Evolutionary conservation across 1,140 invertebrate genomes (phyloP).

Genomic region (Platyura marginata): DNA sequence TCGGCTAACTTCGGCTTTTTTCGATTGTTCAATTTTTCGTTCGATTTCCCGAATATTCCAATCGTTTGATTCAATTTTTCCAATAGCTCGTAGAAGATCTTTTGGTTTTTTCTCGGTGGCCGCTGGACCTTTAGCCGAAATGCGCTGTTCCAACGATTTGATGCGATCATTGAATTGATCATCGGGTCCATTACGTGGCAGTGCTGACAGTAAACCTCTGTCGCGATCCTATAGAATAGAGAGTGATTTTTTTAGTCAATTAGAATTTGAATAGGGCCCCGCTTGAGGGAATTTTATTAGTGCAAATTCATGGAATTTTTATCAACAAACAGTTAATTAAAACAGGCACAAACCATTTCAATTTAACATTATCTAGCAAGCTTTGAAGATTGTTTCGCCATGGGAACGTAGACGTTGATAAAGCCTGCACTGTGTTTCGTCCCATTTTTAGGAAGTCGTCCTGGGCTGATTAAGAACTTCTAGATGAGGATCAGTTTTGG

Average conservation of each 20-base stretch:
- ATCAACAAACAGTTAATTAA: too few species aligned
- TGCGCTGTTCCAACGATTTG: slow-evolving; percentile 42
- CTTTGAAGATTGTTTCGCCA: too few species aligned
- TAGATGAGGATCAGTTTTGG: too few species aligned
- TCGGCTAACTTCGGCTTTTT: slow-evolving; percentile 37
- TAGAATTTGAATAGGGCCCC: too few species aligned
- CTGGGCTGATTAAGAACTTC: too few species aligned
- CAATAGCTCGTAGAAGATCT: slow-evolving; percentile 70
- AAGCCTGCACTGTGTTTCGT: too few species aligned
- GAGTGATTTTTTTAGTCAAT: background rate
- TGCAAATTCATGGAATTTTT: too few species aligned
- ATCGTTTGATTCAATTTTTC: slow-evolving; percentile 76
- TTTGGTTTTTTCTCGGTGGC: slow-evolving; percentile 59
- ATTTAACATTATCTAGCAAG: too few species aligned
- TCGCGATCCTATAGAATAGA: slow-evolving; percentile 41
- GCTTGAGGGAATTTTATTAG: too few species aligned
- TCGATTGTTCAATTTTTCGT: slow-evolving; percentile 74
- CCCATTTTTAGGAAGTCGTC: too few species aligned
- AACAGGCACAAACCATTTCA: too few species aligned
- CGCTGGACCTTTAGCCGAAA: slow-evolving; percentile 26
- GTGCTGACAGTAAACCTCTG: slow-evolving; percentile 32
- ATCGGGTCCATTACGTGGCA: slow-evolving; percentile 34
- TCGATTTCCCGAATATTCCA: slow-evolving; percentile 87
- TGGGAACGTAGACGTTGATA: too few species aligned
- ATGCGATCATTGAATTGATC: slow-evolving; percentile 52